Conservation (phyloP, 2,888 invertebrate genomes). For the Iphiclides podalirius region DNA sequence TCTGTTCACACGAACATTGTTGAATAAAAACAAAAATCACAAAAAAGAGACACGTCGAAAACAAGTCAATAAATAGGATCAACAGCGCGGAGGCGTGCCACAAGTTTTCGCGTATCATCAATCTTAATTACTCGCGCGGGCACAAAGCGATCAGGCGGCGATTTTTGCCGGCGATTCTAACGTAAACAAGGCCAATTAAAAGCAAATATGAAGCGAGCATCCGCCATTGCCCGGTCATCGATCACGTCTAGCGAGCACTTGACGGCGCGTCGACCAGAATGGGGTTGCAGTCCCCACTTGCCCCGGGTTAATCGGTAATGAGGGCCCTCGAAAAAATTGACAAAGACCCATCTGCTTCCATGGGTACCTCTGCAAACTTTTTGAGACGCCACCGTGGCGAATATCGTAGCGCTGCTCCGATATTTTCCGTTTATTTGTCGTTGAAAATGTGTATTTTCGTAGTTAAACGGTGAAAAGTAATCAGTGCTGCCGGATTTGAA, state of each 20-base stretch:
- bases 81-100: background rate
- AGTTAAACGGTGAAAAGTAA: too few species aligned
- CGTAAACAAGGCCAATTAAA: conserved; percentile 35
- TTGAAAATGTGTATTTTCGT: too few species aligned
- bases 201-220: conserved; percentile 30
- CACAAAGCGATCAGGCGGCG: background rate
- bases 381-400: background rate
- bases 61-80: conserved; percentile 4
- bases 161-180: conserved; percentile 17
- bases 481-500: too few species aligned
- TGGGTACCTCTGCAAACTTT: conserved; percentile 4
- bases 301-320: conserved; percentile 15
- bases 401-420: too few species aligned
- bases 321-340: conserved; percentile 16
- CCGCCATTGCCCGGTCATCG: conserved; percentile 15
- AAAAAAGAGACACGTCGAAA: background rate
- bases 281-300: conserved; percentile 15
- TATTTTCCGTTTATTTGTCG: too few species aligned
- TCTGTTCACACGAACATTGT: too few species aligned
- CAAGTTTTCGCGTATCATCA: conserved; percentile 12
- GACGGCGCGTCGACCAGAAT: conserved; percentile 20
- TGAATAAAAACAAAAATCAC: too few species aligned
- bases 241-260: conserved; percentile 19
- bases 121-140: conserved; percentile 13
- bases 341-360: conserved; percentile 14